Evolutionary conservation across 2,888 invertebrate species (phyloP).

Genomic region (Morpho deidamia): DNA sequence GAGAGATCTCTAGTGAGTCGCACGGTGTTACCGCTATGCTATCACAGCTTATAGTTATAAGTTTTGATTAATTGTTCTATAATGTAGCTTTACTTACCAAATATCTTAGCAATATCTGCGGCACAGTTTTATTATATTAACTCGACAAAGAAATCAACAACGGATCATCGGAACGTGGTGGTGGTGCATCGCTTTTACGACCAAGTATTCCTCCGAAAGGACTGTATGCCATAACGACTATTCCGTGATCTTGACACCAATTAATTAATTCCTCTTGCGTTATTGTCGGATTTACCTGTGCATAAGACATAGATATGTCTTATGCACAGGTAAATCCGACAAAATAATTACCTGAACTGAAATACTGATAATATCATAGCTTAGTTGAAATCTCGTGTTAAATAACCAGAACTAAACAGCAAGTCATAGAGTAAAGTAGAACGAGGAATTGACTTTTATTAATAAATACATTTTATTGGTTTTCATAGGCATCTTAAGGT

Average conservation of each 20-base stretch:
- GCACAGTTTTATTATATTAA: conserved; percentile 81
- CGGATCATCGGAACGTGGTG: conserved; percentile 73
- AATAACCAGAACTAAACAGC: too few species aligned
- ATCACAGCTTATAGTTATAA: too few species aligned
- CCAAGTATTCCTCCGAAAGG: conserved; percentile 81
- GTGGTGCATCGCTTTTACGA: conserved; percentile 51
- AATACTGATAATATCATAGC: background rate
- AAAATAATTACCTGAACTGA: background rate
- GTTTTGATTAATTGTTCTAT: background rate
- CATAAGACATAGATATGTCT: background rate
- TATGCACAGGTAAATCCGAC: too few species aligned
- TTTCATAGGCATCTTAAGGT: too few species aligned
- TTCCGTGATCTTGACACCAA: conserved; percentile 82
- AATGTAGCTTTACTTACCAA: conserved; percentile 64
- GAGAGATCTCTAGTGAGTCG: too few species aligned
- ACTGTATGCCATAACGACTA: conserved; percentile 84
- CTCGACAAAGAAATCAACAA: conserved; percentile 69
- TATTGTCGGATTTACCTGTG: conserved; percentile 84
- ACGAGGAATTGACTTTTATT: too few species aligned
- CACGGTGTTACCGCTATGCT: too few species aligned
- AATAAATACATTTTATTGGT: too few species aligned
- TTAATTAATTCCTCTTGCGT: conserved; percentile 83
- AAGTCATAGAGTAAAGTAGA: too few species aligned
- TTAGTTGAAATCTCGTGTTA: too few species aligned
- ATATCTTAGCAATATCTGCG: conserved; percentile 82